A percentile compares a stretch with the other conserved stretches of the same genome.
Evolutionary conservation across 2,113 vertebrate genomes (phyloP).

Genomic region (Carlito syrichta): DNA sequence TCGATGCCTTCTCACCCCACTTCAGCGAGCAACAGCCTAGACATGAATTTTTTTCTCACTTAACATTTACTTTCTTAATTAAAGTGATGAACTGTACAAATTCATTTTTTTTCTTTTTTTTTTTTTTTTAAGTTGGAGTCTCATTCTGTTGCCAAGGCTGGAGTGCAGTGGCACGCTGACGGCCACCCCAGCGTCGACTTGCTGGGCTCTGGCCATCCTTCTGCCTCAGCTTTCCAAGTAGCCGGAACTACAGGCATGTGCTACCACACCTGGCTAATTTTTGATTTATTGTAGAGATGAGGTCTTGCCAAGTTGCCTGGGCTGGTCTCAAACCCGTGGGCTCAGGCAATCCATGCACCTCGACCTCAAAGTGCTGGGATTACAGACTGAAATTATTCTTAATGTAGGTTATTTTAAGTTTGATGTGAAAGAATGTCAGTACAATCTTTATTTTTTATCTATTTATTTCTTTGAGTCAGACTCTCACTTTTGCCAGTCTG

Average conservation of each 20-base stretch:
- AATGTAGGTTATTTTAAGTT: not conserved
- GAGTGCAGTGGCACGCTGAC: not conserved
- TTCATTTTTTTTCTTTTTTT: not conserved
- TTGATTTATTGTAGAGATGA: not conserved
- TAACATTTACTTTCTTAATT: conserved; percentile 21
- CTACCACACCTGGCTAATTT: not conserved
- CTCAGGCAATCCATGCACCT: not conserved
- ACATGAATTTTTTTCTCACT: not conserved
- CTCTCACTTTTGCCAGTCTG: too few species aligned
- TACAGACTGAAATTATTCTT: not conserved
- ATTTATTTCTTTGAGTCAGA: too few species aligned
- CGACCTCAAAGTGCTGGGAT: not conserved
- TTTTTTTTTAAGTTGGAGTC: not conserved
- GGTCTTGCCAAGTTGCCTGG: not conserved
- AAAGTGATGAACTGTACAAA: not conserved
- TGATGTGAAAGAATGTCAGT: conserved; percentile 25
- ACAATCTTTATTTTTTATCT: too few species aligned
- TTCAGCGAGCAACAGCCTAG: not conserved
- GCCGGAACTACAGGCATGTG: not conserved
- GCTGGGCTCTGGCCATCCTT: not conserved
- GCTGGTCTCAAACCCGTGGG: not conserved
- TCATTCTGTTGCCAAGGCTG: not conserved
- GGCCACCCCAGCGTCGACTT: not conserved
- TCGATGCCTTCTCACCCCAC: not conserved
- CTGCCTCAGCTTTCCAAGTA: not conserved